Percentiles rank a stretch among this genome's conserved stretches.
phyloP scores from a whole-genome alignment of 2,113 vertebrate species.

The Romanogobio albipinnatus region DNA sequence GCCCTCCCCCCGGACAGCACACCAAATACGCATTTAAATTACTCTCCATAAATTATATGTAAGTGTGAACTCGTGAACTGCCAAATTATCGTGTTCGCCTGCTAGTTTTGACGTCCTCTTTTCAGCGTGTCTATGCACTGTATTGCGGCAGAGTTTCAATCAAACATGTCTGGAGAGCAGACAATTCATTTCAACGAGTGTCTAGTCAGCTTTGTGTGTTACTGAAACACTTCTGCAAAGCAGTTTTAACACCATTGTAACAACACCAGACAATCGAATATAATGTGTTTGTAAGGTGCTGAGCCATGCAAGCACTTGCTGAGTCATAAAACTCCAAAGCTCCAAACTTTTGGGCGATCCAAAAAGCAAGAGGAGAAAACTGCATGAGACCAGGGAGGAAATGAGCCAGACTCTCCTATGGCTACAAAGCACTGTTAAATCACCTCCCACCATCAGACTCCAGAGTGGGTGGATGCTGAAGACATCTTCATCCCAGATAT shows the following conservation, averaged over 20 bases:
- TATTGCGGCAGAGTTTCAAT: slow-evolving; percentile 24
- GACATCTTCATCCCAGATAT: slow-evolving; percentile 45
- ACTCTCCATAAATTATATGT: too few relatives aligned
- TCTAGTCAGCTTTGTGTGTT: slow-evolving; percentile 37
- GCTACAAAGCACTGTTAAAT: slow-evolving; percentile 47
- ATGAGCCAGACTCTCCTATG: slow-evolving; percentile 21
- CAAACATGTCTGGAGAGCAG: slow-evolving; percentile 29
- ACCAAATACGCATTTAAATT: too few relatives aligned
- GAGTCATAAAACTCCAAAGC: slow-evolving; percentile 11
- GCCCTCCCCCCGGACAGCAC: too few relatives aligned
- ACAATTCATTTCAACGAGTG: slow-evolving; percentile 21
- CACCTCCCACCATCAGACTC: slow-evolving; percentile 40
- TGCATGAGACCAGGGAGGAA: slow-evolving; percentile 3
- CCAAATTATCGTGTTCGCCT: slow-evolving; percentile 32
- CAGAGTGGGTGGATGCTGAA: slow-evolving; percentile 38
- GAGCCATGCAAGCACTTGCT: slow-evolving; percentile 1
- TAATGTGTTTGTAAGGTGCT: not conserved
- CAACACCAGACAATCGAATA: not conserved
- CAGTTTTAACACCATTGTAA: not conserved
- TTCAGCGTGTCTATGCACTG: slow-evolving; percentile 13
- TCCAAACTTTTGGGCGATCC: slow-evolving; percentile 1
- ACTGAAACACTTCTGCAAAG: not conserved
- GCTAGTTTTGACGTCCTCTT: slow-evolving; percentile 39
- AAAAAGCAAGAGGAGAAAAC: slow-evolving; percentile 23
- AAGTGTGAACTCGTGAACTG: too few relatives aligned